Evolutionary conservation across 2,797 vertebrate genomes (phyloP).

Genomic region (Acipenser oxyrinchus): DNA sequence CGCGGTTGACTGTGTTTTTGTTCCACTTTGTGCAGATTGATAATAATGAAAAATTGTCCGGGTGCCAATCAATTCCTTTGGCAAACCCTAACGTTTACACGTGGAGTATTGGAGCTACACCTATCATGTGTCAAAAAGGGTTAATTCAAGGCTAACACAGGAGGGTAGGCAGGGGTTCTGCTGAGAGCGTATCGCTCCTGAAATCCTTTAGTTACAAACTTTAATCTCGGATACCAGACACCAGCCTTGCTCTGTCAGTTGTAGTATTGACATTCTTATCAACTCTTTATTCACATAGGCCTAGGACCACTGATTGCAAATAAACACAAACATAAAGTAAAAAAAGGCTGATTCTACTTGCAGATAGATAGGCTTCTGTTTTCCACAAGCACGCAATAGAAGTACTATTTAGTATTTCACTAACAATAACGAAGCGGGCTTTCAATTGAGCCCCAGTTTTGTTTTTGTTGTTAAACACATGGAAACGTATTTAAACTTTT

Average conservation of each 20-base stretch:
- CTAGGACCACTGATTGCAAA: slow-evolving; percentile 10
- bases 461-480: not conserved
- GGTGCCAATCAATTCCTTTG: slow-evolving; percentile 56
- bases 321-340: not conserved
- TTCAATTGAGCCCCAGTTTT: too few relatives aligned
- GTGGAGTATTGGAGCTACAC: slow-evolving; percentile 38
- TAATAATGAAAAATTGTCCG: slow-evolving; percentile 45
- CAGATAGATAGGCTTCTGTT: slow-evolving; percentile 15
- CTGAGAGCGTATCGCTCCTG: not conserved
- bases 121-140: slow-evolving; percentile 26
- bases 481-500: not conserved
- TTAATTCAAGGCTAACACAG: slow-evolving; percentile 22
- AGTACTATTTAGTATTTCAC: too few relatives aligned
- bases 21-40: slow-evolving; percentile 28
- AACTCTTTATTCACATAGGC: slow-evolving; percentile 13
- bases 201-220: not conserved
- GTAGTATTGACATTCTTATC: slow-evolving; percentile 27
- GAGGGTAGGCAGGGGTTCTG: slow-evolving; percentile 23
- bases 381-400: not conserved
- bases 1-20: slow-evolving; percentile 37
- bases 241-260: slow-evolving; percentile 24
- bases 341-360: not conserved
- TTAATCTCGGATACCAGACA: slow-evolving; percentile 17
- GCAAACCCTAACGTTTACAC: slow-evolving; percentile 54
- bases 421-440: too few relatives aligned